phyloP scores from a whole-genome alignment of 2,888 invertebrate genomes.

The Cyaniris semiargus region DNA sequence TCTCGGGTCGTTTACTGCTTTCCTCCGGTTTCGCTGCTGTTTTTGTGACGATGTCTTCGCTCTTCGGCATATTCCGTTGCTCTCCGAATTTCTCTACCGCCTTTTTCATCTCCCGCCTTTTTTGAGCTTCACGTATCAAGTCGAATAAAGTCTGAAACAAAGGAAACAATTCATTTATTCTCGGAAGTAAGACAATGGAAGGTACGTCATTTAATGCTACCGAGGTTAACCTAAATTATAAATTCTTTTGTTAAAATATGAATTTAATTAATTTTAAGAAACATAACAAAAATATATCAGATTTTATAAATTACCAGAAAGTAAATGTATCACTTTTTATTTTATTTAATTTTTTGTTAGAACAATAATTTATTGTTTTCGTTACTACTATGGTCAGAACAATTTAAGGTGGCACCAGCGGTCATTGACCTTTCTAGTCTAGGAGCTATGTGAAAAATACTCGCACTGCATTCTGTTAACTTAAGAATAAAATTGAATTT shows the following conservation, averaged over 20 bases:
- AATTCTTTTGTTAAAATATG: slow-evolving; percentile 18
- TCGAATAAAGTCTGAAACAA: slow-evolving; percentile 69
- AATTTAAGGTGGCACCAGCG: too few species aligned
- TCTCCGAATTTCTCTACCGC: slow-evolving; percentile 55
- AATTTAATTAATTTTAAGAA: neutral
- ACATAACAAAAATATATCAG: neutral
- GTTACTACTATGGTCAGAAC: too few species aligned
- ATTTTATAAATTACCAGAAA: neutral
- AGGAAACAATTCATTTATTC: neutral
- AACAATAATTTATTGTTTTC: too few species aligned
- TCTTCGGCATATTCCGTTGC: slow-evolving; percentile 52
- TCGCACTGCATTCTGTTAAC: too few species aligned
- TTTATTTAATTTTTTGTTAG: too few species aligned
- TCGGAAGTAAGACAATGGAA: slow-evolving; percentile 10
- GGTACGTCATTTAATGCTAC: neutral
- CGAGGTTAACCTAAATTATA: neutral
- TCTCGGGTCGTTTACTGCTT: slow-evolving; percentile 61
- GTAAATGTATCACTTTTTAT: too few species aligned
- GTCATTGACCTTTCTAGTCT: too few species aligned
- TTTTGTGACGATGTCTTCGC: slow-evolving; percentile 62
- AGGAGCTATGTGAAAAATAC: too few species aligned
- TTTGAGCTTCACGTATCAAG: slow-evolving; percentile 71
- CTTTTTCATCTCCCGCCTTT: slow-evolving; percentile 65
- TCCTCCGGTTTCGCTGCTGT: slow-evolving; percentile 46
- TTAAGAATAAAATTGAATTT: too few species aligned